These are phyloP conservation scores for Kryphioiulus occultus DNA, from an alignment of 2,888 invertebrate species.

Conservation along the genomic window DNA sequence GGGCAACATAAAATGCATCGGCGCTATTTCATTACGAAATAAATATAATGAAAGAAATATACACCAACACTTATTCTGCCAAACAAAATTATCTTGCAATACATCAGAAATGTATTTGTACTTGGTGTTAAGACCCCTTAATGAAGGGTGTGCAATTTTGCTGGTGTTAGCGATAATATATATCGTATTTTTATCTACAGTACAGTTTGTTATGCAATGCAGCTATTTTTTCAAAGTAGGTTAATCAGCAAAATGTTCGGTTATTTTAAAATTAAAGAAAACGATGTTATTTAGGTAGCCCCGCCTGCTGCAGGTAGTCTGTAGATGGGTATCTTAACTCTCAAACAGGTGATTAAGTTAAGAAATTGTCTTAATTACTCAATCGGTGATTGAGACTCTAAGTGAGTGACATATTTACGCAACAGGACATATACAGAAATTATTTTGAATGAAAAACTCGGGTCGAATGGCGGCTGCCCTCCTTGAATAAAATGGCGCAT, in stretches of 20 bases:
- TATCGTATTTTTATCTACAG: background rate
- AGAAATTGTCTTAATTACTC: constrained; percentile 10
- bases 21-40: background rate
- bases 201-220: background rate
- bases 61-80: too few relatives aligned
- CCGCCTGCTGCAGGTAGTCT: background rate
- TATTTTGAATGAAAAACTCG: background rate
- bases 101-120: background rate
- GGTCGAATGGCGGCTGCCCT: background rate
- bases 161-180: too few relatives aligned
- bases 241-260: background rate
- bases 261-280: constrained; percentile 17
- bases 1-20: background rate
- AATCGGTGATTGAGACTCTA: background rate
- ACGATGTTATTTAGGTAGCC: background rate
- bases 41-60: too few relatives aligned
- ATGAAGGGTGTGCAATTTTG: too few relatives aligned
- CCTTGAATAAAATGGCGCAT: background rate
- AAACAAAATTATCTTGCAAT: background rate
- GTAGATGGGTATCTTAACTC: background rate
- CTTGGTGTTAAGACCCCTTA: too few relatives aligned
- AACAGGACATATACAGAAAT: background rate
- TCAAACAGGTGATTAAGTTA: background rate
- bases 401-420: constrained; percentile 9
- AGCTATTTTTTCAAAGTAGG: background rate